Evolutionary conservation across 2,888 invertebrate genomes (phyloP).

Genomic region (Hemaris fuciformis): DNA sequence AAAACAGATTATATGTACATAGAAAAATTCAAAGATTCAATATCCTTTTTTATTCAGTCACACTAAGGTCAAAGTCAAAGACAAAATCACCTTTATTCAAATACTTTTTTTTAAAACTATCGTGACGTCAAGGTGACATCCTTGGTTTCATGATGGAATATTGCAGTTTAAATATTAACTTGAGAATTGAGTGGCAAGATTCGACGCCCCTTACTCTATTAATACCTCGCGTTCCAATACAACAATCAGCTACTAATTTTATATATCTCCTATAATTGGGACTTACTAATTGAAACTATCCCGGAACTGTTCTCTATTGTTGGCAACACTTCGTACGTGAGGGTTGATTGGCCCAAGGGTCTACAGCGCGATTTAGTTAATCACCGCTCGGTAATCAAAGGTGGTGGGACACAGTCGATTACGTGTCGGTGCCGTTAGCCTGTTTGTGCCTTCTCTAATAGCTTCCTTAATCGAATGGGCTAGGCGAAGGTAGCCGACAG

Average conservation of each 20-base stretch:
- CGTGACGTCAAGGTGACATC: too few species aligned
- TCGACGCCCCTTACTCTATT: too few species aligned
- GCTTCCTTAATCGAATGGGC: not conserved
- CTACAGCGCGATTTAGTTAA: constrained; percentile 56
- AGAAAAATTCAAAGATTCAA: too few species aligned
- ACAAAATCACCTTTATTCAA: too few species aligned
- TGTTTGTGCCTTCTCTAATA: constrained; percentile 11
- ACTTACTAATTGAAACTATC: constrained; percentile 15
- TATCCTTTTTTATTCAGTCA: too few species aligned
- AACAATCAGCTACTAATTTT: not conserved
- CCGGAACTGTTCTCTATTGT: constrained; percentile 19
- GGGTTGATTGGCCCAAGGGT: constrained; percentile 47
- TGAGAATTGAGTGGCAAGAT: too few species aligned
- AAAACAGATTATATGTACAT: too few species aligned
- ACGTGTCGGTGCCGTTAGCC: constrained; percentile 19
- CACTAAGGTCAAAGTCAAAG: too few species aligned
- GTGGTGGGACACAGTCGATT: constrained; percentile 31
- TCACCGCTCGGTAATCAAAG: constrained; percentile 51
- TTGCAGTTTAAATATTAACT: too few species aligned
- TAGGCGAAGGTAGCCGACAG: not conserved
- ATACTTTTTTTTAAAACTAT: too few species aligned
- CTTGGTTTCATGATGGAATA: too few species aligned
- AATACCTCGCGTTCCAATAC: too few species aligned
- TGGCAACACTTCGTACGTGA: constrained; percentile 35
- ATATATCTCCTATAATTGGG: not conserved